Conservation (phyloP, 2,888 invertebrate genomes). For the Busseola fusca region DNA sequence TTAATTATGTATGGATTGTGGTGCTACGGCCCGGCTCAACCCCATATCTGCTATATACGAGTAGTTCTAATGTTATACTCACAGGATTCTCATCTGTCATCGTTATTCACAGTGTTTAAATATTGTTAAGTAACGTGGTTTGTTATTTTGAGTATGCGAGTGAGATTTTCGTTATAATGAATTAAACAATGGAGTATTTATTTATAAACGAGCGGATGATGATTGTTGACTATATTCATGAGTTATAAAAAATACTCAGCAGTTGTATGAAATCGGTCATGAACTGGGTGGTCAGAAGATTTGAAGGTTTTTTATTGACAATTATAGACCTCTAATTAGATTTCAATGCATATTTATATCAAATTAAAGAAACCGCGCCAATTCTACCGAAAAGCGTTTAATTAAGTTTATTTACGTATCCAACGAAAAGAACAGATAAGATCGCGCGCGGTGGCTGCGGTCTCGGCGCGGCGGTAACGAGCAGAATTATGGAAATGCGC, state of each 20-base stretch:
- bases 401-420: slow-evolving; percentile 74
- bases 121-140: slow-evolving; percentile 24
- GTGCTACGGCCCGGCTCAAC: slow-evolving; percentile 56
- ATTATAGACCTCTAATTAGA: slow-evolving; percentile 20
- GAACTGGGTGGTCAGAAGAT: not conserved
- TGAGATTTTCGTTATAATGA: slow-evolving; percentile 15
- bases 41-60: slow-evolving; percentile 47
- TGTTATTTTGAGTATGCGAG: slow-evolving; percentile 28
- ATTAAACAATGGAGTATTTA: slow-evolving; percentile 16
- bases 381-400: slow-evolving; percentile 60
- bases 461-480: slow-evolving; percentile 73
- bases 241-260: slow-evolving; percentile 1
- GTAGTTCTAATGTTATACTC: slow-evolving; percentile 40
- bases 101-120: slow-evolving; percentile 25
- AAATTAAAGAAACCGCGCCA: slow-evolving; percentile 28
- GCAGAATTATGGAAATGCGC: slow-evolving; percentile 83
- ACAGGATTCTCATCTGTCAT: slow-evolving; percentile 47
- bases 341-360: slow-evolving; percentile 24
- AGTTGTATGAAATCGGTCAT: not conserved
- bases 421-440: slow-evolving; percentile 71
- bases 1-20: slow-evolving; percentile 73
- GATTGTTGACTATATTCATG: slow-evolving; percentile 6
- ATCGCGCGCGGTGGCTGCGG: slow-evolving; percentile 63
- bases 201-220: slow-evolving; percentile 7
- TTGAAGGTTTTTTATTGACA: slow-evolving; percentile 14